Base-by-base conservation (phyloP, 2,113 vertebrate species). In the Balaeniceps rex region DNA sequence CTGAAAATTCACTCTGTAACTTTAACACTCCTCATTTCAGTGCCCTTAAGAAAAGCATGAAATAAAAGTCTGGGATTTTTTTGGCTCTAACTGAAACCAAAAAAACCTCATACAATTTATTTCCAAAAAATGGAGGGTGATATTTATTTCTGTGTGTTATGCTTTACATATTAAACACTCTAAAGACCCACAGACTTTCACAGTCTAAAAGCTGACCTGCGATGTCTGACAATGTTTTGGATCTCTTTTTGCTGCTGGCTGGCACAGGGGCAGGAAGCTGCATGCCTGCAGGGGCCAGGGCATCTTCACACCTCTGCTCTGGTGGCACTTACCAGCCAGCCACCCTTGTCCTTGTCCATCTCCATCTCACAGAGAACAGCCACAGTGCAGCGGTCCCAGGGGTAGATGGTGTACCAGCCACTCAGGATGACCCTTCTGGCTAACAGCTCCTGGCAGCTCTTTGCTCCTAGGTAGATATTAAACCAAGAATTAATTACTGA, bases 201-300 rank as follows among this genome's bases (percentile, higher is more conserved):
- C 24, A 14, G 17, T 70, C 46, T 33, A 68, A 65, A 68, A 68
- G 42, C 22, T 6, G 2, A n/a, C 21, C 61, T 40, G 25, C 8
- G 10, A 26, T 28, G 46, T 26, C 24, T 6, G 19, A 68, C 46
- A 28, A 19, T 11, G 28, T 26, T 69, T 69, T n/a, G 46, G 46
- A 49, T 19, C 24, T 26, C 24, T 26, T 25, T n/a, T 47, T 69
- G 23, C 33, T 47, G 33, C 66, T 10, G 17, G 11, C 49, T 12
- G 26, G 19, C 4, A 4, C 18, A 49, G 34, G 18, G 34, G 46
- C 34, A 68, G 63, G 65, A 34, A 68, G 31, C 34, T 36, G 25
- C 14, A 3, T 6, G 4, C 26, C n/a, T 0, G 10, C 69, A 52
- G n/a, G 5, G 26, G n/a, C 19, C 1, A 1, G 47, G n/a, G 49